Evolutionary conservation across 2,113 vertebrate genomes (phyloP).

Genomic region (Synodontis membranacea): DNA sequence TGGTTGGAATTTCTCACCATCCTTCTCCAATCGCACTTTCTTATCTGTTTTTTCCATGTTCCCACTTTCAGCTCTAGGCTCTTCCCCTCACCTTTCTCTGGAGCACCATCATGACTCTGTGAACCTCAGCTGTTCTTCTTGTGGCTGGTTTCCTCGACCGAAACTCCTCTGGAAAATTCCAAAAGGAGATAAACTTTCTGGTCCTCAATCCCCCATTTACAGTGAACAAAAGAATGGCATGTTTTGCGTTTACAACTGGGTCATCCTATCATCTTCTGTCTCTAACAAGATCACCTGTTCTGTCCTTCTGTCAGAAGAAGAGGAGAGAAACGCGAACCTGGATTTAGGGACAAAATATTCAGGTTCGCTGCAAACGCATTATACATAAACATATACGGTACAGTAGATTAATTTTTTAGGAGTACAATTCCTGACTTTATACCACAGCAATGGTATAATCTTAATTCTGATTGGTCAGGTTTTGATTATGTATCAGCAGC

Average conservation of each 20-base stretch:
- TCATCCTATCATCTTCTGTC: conserved; percentile 25
- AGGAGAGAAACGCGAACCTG: conserved; percentile 34
- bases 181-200: background rate
- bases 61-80: conserved; percentile 56
- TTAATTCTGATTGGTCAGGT: background rate
- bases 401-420: background rate
- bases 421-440: background rate
- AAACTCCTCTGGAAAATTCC: conserved; percentile 53
- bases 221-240: conserved; percentile 10
- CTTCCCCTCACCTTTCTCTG: conserved; percentile 47
- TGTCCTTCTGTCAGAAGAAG: conserved; percentile 46
- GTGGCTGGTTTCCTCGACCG: conserved; percentile 67
- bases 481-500: background rate
- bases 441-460: background rate
- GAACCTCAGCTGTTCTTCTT: conserved; percentile 68
- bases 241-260: conserved; percentile 63
- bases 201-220: background rate
- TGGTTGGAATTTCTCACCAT: background rate
- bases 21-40: background rate
- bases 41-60: background rate
- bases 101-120: background rate
- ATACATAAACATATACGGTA: background rate
- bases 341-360: background rate
- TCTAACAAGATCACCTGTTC: conserved; percentile 57
- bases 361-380: conserved; percentile 24